These are phyloP conservation scores for Lucinisca nassula DNA, from an alignment of 2,888 invertebrate species.

Conservation along the genomic window DNA sequence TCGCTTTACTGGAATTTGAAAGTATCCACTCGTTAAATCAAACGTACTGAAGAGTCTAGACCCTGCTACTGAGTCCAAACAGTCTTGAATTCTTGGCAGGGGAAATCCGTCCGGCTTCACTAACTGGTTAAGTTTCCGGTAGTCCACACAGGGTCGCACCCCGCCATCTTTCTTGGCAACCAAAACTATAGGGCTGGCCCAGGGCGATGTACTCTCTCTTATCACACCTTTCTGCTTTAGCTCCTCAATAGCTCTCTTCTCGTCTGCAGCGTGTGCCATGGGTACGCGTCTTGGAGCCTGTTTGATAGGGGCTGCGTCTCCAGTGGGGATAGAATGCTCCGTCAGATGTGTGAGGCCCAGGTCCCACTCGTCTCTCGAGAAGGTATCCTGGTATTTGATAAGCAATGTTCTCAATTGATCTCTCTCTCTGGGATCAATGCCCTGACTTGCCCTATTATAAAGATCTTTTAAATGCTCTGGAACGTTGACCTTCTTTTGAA, in stretches of 20 bases:
- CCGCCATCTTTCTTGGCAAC: conserved; percentile 42
- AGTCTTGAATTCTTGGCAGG: conserved; percentile 46
- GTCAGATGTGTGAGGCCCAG: background rate
- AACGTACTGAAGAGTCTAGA: conserved; percentile 40
- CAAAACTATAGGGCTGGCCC: conserved; percentile 41
- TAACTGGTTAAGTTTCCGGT: conserved; percentile 35
- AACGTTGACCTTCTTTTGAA: too few relatives aligned
- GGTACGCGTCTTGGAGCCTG: conserved; percentile 50
- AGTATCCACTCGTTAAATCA: conserved; percentile 49
- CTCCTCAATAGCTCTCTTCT: conserved; percentile 43
- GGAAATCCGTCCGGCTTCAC: conserved; percentile 43
- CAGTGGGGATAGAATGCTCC: too few relatives aligned
- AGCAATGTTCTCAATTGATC: background rate
- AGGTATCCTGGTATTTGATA: too few relatives aligned
- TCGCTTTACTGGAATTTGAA: conserved; percentile 48
- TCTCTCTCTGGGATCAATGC: background rate
- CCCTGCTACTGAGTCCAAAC: conserved; percentile 42
- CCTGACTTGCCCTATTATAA: conserved; percentile 20
- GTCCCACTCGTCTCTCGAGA: conserved; percentile 1
- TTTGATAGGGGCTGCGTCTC: conserved; percentile 36
- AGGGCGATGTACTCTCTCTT: conserved; percentile 42
- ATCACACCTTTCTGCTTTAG: conserved; percentile 44
- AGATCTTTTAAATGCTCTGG: too few relatives aligned
- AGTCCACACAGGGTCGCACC: conserved; percentile 47
- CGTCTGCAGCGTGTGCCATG: conserved; percentile 40